Evolutionary conservation across 2,797 vertebrate species (phyloP), one percentile per base, ranked within the genome.

Genomic region (Danio choprae): DNA sequence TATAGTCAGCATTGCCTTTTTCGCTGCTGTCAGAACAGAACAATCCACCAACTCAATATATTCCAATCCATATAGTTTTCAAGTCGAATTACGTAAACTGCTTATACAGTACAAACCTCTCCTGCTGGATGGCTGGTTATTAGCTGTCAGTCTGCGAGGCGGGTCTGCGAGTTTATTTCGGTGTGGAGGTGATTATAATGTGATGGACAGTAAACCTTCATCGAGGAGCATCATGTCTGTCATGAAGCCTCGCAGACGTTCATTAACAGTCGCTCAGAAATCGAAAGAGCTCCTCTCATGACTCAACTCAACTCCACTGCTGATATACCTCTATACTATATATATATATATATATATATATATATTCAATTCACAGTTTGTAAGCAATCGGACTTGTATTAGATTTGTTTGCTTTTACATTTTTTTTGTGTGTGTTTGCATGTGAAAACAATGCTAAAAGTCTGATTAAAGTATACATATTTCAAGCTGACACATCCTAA

Each of bases 231-330:
- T 63, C 60, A 11, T 11, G 38, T 1, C 46, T n/a, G 65, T 69
- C 65, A 36, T 29, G 65, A 15, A 44, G 44, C 44, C 16, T 50
- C n/a, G n/a, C n/a, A n/a, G n/a, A n/a, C n/a, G n/a, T n/a, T n/a
- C 65, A 38, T 69, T 51, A 51, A 48, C 58, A 60, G 58, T 60
- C 12, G 2, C 58, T 60, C 58, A 60, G 29, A 51, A 69, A 51
- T 51, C 29, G 29, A 29, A 29, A 69, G 43, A 12, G 0, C 5
- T 36, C 1, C 5, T 51, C 15, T 38, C 58, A 8, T 38, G 58
- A 60, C 58, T 60, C 9, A 18, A 10, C 22, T 69, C 22, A 51
- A 46, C 22, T 69, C 22, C 51, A 46, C 65, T n/a, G 46, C 29
- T 36, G 20, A 50, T n/a, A n/a, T n/a, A n/a, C n/a, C n/a, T n/a